Evolutionary conservation across 2,888 invertebrate genomes (phyloP), one percentile per base, ranked within the genome.

Genomic region (Neoitamus cyanurus): DNA sequence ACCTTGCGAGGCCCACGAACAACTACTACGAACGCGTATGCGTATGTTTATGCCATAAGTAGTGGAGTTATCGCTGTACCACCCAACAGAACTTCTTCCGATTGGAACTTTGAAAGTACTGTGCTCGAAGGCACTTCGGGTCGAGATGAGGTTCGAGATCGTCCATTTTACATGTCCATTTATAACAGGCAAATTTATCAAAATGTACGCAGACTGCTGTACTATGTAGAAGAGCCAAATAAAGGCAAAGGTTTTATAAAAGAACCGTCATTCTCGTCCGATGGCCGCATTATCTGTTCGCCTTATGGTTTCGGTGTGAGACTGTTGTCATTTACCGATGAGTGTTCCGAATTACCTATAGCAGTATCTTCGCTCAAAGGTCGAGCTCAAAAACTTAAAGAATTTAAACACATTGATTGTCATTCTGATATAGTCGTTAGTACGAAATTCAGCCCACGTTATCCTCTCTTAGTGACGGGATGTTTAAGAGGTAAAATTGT

Each of bases 241-340:
- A 95, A 96, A 13, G 98, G 97, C 1, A 95, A 95, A 87, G 98
- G 97, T 0, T 97, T 96, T 88, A 98, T 98, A 84, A 98, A 98
- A 92, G 98, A 98, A 89, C 92, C 97, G 72, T 96, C 97, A 88
- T 98, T 97, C 90, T 97, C 97, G 0, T 93, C 96, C 1, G 98
- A 98, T 90, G 98, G 98, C 0, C 93, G 98, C 78, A 92, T 98
- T 9, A 95, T 98, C 34, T 97, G 97, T 89, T 98, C 98, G 0
- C 98, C 98, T 0, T 97, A 95, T 90, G 96, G 95, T 0, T 95
- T 94, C 88, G 98, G 98, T 36, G 94, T 98, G 86, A 93, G 98
- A n/a, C 92, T 98, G 3, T 91, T 98, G 30, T 95, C 96, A 0
- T 96, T 98, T 88, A 94, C 95, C 88, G 93, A 94, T 7, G 92